Conservation (phyloP, 1,140 invertebrate genomes). For the Drosophila truncata region DNA sequence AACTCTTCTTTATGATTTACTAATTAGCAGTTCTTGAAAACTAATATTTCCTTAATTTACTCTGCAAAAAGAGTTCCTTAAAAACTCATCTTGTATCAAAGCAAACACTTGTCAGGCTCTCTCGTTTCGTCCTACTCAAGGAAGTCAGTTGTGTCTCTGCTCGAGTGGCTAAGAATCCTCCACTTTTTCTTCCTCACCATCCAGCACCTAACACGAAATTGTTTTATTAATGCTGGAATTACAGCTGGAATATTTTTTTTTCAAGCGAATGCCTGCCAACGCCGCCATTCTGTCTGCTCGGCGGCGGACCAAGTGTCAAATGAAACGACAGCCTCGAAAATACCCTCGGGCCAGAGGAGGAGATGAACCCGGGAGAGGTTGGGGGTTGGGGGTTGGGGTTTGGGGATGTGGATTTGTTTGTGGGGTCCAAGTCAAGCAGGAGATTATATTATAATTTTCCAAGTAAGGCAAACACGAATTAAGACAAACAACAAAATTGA, state of each 20-base stretch:
- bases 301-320: conserved; percentile 52
- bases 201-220: conserved; percentile 35
- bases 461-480: conserved; percentile 75
- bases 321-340: conserved; percentile 39
- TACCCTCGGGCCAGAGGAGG: conserved; percentile 20
- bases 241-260: conserved; percentile 35
- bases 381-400: too few species aligned
- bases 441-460: conserved; percentile 82
- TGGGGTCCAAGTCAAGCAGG: conserved; percentile 27
- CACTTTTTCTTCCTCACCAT: conserved; percentile 2
- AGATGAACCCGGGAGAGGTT: conserved; percentile 19
- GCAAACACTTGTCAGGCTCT: conserved; percentile 17
- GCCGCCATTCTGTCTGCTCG: conserved; percentile 18
- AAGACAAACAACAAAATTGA: conserved; percentile 76
- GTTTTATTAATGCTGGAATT: conserved; percentile 49
- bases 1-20: neutral
- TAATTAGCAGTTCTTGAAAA: neutral
- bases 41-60: neutral
- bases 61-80: neutral
- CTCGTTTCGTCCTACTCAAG: conserved; percentile 11
- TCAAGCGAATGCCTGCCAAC: conserved; percentile 20
- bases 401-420: conserved; percentile 6
- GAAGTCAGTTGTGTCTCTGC: conserved; percentile 44
- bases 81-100: conserved; percentile 10
- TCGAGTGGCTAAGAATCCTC: conserved; percentile 28